These are phyloP conservation scores for Diogma glabrata DNA, from an alignment of 2,888 invertebrate species.

Conservation along the genomic window DNA sequence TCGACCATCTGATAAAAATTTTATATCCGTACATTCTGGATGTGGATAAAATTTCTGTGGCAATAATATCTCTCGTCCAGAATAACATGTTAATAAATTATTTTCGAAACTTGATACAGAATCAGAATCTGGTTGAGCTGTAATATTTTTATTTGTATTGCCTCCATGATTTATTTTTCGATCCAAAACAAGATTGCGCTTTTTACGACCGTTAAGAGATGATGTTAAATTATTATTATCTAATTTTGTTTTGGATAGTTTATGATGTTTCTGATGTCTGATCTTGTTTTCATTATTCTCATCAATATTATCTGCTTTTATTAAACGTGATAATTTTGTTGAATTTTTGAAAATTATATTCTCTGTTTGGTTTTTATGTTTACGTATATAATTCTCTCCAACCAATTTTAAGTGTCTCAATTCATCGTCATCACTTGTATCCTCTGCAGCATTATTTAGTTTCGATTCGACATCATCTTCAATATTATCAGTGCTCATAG, in stretches of 20 bases:
- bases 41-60: constrained; percentile 60
- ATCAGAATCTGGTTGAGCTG: constrained; percentile 33
- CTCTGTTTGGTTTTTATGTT: no score
- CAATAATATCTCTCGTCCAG: constrained; percentile 55
- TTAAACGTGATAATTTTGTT: no score
- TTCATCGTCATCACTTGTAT: no score
- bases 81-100: constrained; percentile 61
- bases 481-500: constrained; percentile 9
- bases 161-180: constrained; percentile 68
- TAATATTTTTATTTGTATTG: constrained; percentile 45
- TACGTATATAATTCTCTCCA: no score
- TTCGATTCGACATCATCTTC: constrained; percentile 16
- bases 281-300: constrained; percentile 12
- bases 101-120: constrained; percentile 76
- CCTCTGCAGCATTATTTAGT: constrained; percentile 16
- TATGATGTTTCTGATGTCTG: constrained; percentile 1
- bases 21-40: constrained; percentile 52
- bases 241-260: constrained; percentile 17
- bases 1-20: constrained; percentile 50
- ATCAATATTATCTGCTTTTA: no score
- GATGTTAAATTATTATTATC: constrained; percentile 6
- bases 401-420: no score
- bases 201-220: constrained; percentile 15
- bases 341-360: constrained; percentile 13
- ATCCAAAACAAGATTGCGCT: constrained; percentile 46